Evolutionary conservation across 2,797 vertebrate species (phyloP), one percentile per base, ranked within the genome.

Genomic region (Pseudochirops cupreus): DNA sequence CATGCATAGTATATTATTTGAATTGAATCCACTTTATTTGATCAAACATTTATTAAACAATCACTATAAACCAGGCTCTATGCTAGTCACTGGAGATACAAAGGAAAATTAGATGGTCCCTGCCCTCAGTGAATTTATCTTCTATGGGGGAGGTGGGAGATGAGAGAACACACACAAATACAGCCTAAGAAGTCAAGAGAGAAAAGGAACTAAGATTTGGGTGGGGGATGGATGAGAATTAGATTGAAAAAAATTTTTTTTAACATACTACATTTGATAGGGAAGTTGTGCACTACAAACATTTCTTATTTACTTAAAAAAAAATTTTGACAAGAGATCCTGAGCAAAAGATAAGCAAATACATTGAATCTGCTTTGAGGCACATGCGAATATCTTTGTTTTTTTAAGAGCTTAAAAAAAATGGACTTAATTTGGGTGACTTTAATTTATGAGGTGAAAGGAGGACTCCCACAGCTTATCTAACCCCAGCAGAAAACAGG

Each of bases 401-500:
- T 92, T 24, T 91, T 95, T 93, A 91, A 91, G 74, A 87, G 95
- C 82, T 55, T 62, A 87, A 94, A 92, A 92, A 93, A 96, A 97
- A 74, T 91, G 46, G 89, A 46, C 74, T 92, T 54, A 29, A n/a
- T 95, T 52, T 93, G 87, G 91, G 53, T 56, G 91, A 90, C 33
- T 67, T 93, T n/a, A 59, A 90, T 91, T 57, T 62, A 91, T 50
- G 87, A 82, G 14, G 28, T 50, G 53, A 94, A 92, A 14, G 39
- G 87, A 87, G 87, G 56, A 59, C 33, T 87, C 89, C 62, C 59
- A 39, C 18, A 12, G 74, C 82, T 82, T 91, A 95, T 54, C 94
- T 93, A 92, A 93, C 59, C 90, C 95, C 33, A 93, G 94, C 94
- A 96, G 96, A 97, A 98, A 97, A 96, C 21, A 56, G 16, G 7